Conservation (phyloP, 2,888 invertebrate genomes). For the Empis livida region DNA sequence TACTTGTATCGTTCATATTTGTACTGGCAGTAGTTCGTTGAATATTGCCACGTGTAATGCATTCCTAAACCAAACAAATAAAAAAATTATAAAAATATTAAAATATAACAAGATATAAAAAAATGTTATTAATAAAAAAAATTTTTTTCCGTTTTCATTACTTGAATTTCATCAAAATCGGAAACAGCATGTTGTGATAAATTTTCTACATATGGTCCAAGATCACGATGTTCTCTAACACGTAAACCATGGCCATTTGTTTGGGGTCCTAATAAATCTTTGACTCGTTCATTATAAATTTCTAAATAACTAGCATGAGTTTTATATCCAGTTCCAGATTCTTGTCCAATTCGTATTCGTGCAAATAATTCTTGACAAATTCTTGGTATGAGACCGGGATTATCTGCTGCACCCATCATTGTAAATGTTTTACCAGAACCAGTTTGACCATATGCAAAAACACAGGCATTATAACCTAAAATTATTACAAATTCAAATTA, state of each 20-base stretch:
- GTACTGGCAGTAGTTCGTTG: constrained; percentile 79
- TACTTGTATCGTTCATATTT: constrained; percentile 86
- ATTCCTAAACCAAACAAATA: constrained; percentile 43
- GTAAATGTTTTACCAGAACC: constrained; percentile 86
- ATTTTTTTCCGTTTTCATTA: constrained; percentile 26
- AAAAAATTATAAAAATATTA: not conserved
- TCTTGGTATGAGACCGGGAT: constrained; percentile 71
- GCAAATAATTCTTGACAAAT: constrained; percentile 75
- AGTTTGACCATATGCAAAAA: constrained; percentile 85
- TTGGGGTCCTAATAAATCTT: constrained; percentile 49
- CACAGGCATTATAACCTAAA: constrained; percentile 67
- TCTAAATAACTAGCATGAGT: constrained; percentile 79
- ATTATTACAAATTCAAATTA: no score
- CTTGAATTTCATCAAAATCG: constrained; percentile 76
- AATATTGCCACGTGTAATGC: constrained; percentile 66
- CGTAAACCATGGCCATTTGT: constrained; percentile 54
- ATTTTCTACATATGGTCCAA: constrained; percentile 77
- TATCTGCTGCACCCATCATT: constrained; percentile 74
- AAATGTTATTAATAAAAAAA: not conserved
- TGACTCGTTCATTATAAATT: constrained; percentile 74
- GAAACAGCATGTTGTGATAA: constrained; percentile 74
- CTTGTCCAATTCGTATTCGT: constrained; percentile 67
- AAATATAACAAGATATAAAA: not conserved
- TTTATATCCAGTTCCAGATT: constrained; percentile 68
- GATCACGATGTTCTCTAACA: constrained; percentile 66